These are phyloP conservation scores for Drosophila grimshawi DNA, from an alignment of 1,140 invertebrate species.

Conservation along the genomic window DNA sequence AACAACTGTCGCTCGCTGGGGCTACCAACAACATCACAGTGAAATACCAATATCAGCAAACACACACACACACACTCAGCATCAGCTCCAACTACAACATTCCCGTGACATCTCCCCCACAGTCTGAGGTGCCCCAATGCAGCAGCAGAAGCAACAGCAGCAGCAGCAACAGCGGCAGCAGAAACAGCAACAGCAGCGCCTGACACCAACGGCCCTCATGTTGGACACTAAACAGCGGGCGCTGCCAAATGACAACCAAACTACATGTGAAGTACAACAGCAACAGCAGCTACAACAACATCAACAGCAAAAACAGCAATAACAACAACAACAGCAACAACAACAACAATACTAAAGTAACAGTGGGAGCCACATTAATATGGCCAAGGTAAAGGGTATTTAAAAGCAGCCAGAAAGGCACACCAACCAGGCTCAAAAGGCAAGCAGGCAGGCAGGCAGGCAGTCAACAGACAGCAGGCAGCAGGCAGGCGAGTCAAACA, in stretches of 20 bases:
- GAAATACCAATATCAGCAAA: slow-evolving; percentile 66
- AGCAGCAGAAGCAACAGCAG: slow-evolving; percentile 32
- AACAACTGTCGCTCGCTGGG: slow-evolving; percentile 81
- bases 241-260: slow-evolving; percentile 82
- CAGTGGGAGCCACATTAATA: slow-evolving; percentile 82
- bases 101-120: slow-evolving; percentile 23
- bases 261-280: slow-evolving; percentile 82
- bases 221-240: slow-evolving; percentile 83
- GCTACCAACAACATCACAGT: slow-evolving; percentile 57
- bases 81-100: slow-evolving; percentile 42
- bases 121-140: slow-evolving; percentile 30
- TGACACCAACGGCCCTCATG: slow-evolving; percentile 81
- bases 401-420: slow-evolving; percentile 75
- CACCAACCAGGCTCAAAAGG: slow-evolving; percentile 7
- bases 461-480: no score
- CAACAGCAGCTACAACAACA: slow-evolving; percentile 54
- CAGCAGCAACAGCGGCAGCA: slow-evolving; percentile 32
- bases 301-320: slow-evolving; percentile 34
- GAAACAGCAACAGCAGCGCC: slow-evolving; percentile 48
- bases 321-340: slow-evolving; percentile 46
- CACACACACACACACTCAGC: slow-evolving; percentile 30
- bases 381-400: slow-evolving; percentile 82
- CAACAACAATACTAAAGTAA: slow-evolving; percentile 61
- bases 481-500: slow-evolving; percentile 50
- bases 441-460: not conserved